Evolutionary conservation across 2,888 invertebrate species (phyloP), one percentile per base, ranked within the genome.

Genomic region (Monoplex corrugatus): DNA sequence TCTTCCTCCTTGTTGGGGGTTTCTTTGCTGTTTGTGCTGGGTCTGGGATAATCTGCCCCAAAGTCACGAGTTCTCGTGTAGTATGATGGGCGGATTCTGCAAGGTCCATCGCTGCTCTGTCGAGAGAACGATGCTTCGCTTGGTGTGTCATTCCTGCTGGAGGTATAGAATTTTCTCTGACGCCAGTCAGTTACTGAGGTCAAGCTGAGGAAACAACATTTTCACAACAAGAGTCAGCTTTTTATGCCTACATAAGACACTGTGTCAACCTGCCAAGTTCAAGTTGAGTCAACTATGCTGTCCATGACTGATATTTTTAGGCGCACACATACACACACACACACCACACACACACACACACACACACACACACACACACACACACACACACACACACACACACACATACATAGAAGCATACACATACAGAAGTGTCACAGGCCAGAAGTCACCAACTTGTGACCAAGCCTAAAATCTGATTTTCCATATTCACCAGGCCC

Each of bases 101-200:
- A 32, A 40, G 16, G 19, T 10, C 28, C 43, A 28, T 80, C 78
- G 43, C 13, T 43, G 78, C 28, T 80, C 82, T 83, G 45, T 32
- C 82, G 44, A 32, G 13, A 13, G 43, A 43, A 80, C 28, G 63
- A 68, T 28, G 23, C n/a, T 28, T 80, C 43, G 5, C 10, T n/a
- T n/a, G 23, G 82, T 2, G 32, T 2, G 82, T 57, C 57, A 57
- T 40, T 83, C n/a, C 82, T 83, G 82, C 6, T 32, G 19, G 82
- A 10, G 82, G 32, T 45, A 6, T 45, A 83, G 13, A 83, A 83
- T 45, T 45, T 83, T 32, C 82, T 44, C 40, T 83, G 82, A 16
- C 82, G 82, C 82, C 82, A 83, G 45, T 80, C 28, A 32, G 40
- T 80, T 80, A 45, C 82, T 83, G 82, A 10, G 32, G 32, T 28